A percentile compares a stretch with the other conserved stretches of the same genome.
Evolutionary conservation across 2,888 invertebrate genomes (phyloP).

Genomic region (Lasioglossum marginatum): DNA sequence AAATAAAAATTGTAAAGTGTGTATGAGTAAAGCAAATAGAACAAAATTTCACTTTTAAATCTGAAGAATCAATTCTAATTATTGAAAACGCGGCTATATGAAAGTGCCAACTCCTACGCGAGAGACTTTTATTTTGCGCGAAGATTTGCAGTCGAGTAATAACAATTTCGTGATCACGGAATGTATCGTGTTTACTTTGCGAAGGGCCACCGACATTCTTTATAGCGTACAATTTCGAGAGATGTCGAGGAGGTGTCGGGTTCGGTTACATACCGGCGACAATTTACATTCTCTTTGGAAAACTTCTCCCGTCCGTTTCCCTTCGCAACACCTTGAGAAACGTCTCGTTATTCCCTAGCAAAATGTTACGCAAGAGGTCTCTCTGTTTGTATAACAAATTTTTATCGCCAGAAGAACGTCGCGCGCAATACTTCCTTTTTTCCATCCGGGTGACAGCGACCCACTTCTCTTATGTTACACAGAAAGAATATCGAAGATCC

Average conservation of each 20-base stretch:
- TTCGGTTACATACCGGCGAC: not conserved
- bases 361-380: not conserved
- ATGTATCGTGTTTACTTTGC: not conserved
- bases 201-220: not conserved
- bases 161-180: not conserved
- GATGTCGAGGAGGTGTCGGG: conserved; percentile 12
- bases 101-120: not conserved
- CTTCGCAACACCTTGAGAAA: not conserved
- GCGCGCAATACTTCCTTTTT: not conserved
- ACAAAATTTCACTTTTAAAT: not conserved
- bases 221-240: conserved; percentile 16
- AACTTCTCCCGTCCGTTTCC: conserved; percentile 8
- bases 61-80: not conserved
- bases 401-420: not conserved
- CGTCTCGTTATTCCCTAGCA: not conserved
- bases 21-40: not conserved
- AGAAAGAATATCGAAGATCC: conserved; percentile 6
- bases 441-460: not conserved
- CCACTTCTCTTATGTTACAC: not conserved
- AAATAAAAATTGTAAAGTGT: not conserved
- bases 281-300: conserved; percentile 38
- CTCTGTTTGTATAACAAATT: not conserved
- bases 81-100: not conserved
- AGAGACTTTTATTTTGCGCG: not conserved
- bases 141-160: not conserved